These are phyloP conservation scores for Nephrotoma guestfalica DNA, from an alignment of 2,888 invertebrate genomes.

Conservation along the genomic window DNA sequence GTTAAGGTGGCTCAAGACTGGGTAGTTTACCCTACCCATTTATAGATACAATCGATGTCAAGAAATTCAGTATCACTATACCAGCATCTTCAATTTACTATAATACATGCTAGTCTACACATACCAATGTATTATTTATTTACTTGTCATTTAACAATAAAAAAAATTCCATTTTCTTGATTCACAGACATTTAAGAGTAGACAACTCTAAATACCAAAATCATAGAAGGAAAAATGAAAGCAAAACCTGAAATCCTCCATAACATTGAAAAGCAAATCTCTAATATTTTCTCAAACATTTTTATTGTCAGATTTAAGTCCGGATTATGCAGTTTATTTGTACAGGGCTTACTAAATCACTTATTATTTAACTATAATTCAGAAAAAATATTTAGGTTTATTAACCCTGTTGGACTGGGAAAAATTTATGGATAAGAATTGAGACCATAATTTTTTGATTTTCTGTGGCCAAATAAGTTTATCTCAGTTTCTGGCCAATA, in stretches of 20 bases:
- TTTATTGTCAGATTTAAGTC: background rate
- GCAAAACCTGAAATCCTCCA: background rate
- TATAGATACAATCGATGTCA: background rate
- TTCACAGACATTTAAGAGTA: background rate
- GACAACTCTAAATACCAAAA: background rate
- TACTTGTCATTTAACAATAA: background rate
- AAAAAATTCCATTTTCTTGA: background rate
- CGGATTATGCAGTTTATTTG: too few species aligned
- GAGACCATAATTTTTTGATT: too few species aligned
- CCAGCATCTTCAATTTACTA: background rate
- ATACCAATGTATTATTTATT: background rate
- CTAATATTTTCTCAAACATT: background rate
- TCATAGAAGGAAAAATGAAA: background rate
- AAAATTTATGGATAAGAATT: too few species aligned
- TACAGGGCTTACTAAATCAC: too few species aligned
- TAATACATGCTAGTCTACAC: background rate
- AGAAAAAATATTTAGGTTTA: accelerated
- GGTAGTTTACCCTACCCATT: too few species aligned
- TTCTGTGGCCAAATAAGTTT: too few species aligned
- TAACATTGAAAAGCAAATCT: background rate
- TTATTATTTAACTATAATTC: too few species aligned
- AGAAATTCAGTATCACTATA: background rate
- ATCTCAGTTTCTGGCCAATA: too few species aligned
- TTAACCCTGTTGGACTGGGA: too few species aligned
- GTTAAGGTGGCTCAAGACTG: too few species aligned